phyloP scores from a whole-genome alignment of 1,140 invertebrate species.

The Drosophila funebris region DNA sequence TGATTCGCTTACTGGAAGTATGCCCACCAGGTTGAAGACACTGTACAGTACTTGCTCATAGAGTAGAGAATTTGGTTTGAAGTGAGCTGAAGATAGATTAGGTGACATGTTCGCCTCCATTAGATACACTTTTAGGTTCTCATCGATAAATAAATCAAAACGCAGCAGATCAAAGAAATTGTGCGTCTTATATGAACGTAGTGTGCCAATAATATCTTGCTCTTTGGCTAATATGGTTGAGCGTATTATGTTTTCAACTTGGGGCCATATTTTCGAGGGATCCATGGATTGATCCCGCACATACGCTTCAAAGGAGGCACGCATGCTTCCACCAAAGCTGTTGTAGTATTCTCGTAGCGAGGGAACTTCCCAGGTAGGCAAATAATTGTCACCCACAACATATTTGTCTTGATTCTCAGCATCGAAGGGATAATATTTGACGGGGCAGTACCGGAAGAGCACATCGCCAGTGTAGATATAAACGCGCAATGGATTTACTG shows the following conservation, averaged over 20 bases:
- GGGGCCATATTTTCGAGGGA: constrained; percentile 90
- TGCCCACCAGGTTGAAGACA: constrained; percentile 92
- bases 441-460: constrained; percentile 95
- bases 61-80: constrained; percentile 92
- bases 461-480: constrained; percentile 96
- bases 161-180: constrained; percentile 98
- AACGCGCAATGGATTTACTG: constrained; percentile 93
- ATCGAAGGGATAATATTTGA: constrained; percentile 97
- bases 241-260: constrained; percentile 91
- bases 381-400: constrained; percentile 97
- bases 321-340: constrained; percentile 92
- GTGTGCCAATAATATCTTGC: constrained; percentile 86
- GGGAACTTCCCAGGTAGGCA: constrained; percentile 96
- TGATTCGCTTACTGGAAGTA: constrained; percentile 81
- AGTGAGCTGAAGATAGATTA: constrained; percentile 97
- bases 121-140: constrained; percentile 93
- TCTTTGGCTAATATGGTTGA: constrained; percentile 91
- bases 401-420: constrained; percentile 92
- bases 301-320: constrained; percentile 93
- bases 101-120: constrained; percentile 99
- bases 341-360: constrained; percentile 91
- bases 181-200: constrained; percentile 85
- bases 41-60: constrained; percentile 97
- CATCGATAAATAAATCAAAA: constrained; percentile 96
- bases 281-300: constrained; percentile 88